Conservation (phyloP, 2,113 vertebrate species). For the Tinamus guttatus region DNA sequence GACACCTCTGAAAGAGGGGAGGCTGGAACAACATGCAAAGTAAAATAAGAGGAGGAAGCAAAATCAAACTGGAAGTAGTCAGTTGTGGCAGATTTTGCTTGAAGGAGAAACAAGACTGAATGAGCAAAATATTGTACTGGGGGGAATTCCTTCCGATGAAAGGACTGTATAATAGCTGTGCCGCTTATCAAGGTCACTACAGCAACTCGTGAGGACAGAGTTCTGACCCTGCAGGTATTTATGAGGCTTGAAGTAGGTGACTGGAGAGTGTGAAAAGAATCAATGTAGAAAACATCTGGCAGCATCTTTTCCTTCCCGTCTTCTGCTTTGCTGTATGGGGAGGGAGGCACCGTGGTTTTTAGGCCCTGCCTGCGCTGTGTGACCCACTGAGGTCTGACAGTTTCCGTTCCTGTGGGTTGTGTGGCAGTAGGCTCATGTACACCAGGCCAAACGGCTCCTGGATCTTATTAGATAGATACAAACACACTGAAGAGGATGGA, state of each 20-base stretch:
- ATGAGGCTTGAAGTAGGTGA: not conserved
- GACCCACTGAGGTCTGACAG: not conserved
- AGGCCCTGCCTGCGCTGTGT: not conserved
- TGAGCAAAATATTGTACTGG: constrained; percentile 46
- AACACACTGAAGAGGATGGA: not conserved
- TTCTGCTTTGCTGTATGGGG: not conserved
- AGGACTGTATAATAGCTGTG: constrained; percentile 22
- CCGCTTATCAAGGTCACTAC: constrained; percentile 35
- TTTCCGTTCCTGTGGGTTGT: not conserved
- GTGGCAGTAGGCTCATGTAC: not conserved
- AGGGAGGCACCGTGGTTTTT: not conserved
- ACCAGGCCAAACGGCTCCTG: not conserved
- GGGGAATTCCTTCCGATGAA: constrained; percentile 52
- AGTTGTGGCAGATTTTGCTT: constrained; percentile 72
- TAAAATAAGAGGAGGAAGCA: not conserved
- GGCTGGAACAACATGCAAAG: constrained; percentile 1
- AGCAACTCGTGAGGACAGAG: constrained; percentile 4
- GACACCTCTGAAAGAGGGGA: not conserved
- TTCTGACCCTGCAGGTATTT: constrained; percentile 55
- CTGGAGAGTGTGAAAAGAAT: not conserved
- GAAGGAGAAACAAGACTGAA: constrained; percentile 54
- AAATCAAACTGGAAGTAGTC: constrained; percentile 27
- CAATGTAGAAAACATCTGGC: not conserved
- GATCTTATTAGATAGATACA: not conserved
- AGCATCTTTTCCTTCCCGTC: not conserved